These are phyloP conservation scores for Dimorphilus gyrociliatus DNA, from an alignment of 2,888 invertebrate genomes.

Conservation along the genomic window DNA sequence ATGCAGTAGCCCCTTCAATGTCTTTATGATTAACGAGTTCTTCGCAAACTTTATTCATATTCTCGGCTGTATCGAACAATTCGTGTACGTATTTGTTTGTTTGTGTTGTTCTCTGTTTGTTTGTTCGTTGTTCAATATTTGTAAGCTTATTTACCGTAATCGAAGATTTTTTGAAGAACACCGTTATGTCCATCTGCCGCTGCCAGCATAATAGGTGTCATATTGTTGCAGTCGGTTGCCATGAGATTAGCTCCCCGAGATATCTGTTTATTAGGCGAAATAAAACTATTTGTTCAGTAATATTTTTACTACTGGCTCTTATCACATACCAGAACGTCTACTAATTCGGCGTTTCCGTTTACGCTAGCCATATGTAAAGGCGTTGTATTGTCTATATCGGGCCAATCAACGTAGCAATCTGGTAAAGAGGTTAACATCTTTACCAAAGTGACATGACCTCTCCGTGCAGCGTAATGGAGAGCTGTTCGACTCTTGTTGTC, in stretches of 20 bases:
- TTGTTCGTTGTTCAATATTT: no score
- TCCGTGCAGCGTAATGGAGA: constrained; percentile 14
- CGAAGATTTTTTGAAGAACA: constrained; percentile 10
- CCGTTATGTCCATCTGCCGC: constrained; percentile 12
- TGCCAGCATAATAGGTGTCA: constrained; percentile 15
- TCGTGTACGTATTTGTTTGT: no score
- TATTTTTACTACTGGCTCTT: background rate
- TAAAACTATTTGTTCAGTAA: background rate
- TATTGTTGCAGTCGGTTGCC: constrained; percentile 12
- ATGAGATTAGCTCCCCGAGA: constrained; percentile 9
- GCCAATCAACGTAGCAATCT: constrained; percentile 11
- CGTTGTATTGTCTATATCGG: constrained; percentile 12
- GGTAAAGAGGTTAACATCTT: constrained; percentile 13
- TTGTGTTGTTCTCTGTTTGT: no score
- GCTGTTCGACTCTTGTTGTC: constrained; percentile 14
- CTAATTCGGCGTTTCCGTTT: constrained; percentile 11
- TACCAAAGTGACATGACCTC: constrained; percentile 9
- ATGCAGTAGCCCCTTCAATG: constrained; percentile 13
- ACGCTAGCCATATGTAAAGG: constrained; percentile 14
- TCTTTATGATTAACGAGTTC: constrained; percentile 8
- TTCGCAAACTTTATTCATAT: no score
- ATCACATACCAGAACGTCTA: constrained; percentile 11
- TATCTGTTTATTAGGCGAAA: no score
- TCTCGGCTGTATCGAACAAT: no score
- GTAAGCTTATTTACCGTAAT: constrained; percentile 11